Evolutionary conservation across 2,797 vertebrate species (phyloP).

Genomic region (Ibycter americanus): DNA sequence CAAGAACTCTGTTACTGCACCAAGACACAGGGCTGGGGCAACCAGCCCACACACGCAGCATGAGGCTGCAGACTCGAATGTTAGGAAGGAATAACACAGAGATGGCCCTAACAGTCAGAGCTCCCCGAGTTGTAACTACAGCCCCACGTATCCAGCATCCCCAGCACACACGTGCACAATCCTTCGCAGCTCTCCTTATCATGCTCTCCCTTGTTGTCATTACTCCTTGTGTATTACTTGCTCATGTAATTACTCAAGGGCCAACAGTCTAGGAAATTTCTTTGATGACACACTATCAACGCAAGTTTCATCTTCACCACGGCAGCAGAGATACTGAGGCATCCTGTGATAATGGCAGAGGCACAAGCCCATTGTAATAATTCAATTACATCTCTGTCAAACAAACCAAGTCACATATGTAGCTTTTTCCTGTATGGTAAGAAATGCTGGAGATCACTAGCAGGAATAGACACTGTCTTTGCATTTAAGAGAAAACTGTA

Average conservation of each 20-base stretch:
- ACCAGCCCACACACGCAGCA: rapidly evolving
- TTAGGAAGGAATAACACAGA: background rate
- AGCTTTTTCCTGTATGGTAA: rapidly evolving
- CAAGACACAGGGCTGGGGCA: background rate
- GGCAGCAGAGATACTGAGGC: background rate
- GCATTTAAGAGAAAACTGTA: background rate
- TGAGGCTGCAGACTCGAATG: too few relatives aligned
- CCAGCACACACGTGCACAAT: background rate
- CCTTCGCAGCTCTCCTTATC: background rate
- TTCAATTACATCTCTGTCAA: background rate
- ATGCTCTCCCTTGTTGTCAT: background rate
- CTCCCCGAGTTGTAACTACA: background rate
- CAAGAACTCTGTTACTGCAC: background rate
- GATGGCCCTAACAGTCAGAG: background rate
- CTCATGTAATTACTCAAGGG: background rate
- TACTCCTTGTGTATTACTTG: background rate
- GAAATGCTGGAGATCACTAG: too few relatives aligned
- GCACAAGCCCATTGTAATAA: background rate
- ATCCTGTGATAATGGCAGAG: background rate
- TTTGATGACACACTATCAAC: background rate
- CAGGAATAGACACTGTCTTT: background rate
- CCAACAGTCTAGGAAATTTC: background rate
- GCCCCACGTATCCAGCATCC: background rate
- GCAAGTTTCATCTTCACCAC: background rate
- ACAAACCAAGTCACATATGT: rapidly evolving